Evolutionary conservation across 2,113 vertebrate genomes (phyloP).

Genomic region (Smithornis capensis): DNA sequence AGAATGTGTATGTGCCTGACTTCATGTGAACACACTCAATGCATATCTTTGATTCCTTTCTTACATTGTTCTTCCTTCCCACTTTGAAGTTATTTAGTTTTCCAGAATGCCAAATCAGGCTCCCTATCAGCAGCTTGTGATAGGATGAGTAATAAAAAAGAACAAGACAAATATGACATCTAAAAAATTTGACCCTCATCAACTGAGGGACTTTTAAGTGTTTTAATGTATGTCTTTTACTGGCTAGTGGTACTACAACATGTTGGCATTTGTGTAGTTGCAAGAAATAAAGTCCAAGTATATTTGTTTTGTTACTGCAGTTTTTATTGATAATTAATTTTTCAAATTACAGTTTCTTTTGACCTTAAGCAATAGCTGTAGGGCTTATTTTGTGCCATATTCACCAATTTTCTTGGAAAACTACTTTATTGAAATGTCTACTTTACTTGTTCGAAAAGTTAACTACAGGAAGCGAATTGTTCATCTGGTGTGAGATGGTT

Average conservation of each 20-base stretch:
- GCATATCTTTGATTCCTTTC: not conserved
- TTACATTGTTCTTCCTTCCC: not conserved
- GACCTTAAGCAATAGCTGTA: not conserved
- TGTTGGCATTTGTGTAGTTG: not conserved
- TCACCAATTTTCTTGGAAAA: not conserved
- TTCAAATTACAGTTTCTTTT: not conserved
- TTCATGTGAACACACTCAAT: not conserved
- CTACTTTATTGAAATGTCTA: not conserved
- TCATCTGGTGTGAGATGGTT: not conserved
- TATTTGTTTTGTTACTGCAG: not conserved
- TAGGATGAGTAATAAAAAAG: not conserved
- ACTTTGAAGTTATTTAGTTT: not conserved
- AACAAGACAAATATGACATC: not conserved
- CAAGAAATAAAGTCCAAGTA: not conserved
- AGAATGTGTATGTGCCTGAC: not conserved
- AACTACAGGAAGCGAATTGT: not conserved
- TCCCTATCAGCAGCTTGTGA: not conserved
- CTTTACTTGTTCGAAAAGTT: not conserved
- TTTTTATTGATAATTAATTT: constrained; percentile 24
- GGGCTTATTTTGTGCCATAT: not conserved
- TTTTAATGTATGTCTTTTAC: not conserved
- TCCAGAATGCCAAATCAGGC: not conserved
- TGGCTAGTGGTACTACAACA: not conserved
- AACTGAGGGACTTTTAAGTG: not conserved
- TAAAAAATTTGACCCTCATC: not conserved